Evolutionary conservation across 2,113 vertebrate species (phyloP).

Genomic region (Paracanthobrama guichenoti): DNA sequence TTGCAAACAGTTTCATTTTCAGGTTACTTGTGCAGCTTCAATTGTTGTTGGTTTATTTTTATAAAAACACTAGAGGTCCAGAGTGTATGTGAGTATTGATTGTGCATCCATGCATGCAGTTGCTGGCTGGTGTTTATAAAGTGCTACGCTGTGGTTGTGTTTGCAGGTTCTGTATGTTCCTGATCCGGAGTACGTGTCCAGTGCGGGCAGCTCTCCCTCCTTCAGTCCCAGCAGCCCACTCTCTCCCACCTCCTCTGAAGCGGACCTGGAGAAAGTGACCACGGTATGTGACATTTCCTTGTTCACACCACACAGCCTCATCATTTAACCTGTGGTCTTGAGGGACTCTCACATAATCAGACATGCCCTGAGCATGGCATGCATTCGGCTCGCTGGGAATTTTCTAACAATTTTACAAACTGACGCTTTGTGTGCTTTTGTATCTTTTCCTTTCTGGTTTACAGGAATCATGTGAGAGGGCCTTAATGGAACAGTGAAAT

Average conservation of each 20-base stretch:
- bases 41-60: too few species aligned
- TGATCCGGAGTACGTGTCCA: constrained; percentile 96
- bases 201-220: constrained; percentile 95
- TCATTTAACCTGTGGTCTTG: constrained; percentile 6
- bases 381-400: neutral
- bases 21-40: too few species aligned
- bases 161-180: constrained; percentile 97
- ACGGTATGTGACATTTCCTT: constrained; percentile 73
- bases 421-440: neutral
- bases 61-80: too few species aligned
- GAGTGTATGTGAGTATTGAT: neutral
- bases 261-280: constrained; percentile 91
- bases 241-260: constrained; percentile 95
- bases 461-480: neutral
- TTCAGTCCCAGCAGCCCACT: constrained; percentile 96
- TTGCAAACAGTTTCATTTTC: too few species aligned
- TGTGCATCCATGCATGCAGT: neutral
- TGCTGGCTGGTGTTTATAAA: constrained; percentile 64
- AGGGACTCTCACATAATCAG: neutral
- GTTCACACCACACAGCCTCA: constrained; percentile 9
- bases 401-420: neutral
- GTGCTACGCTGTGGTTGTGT: constrained; percentile 67
- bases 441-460: neutral
- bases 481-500: neutral
- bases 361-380: neutral